A percentile compares a stretch with the other conserved stretches of the same genome.
These are phyloP conservation scores for Drosophila equinoxialis DNA, from an alignment of 1,140 invertebrate genomes.

Conservation along the genomic window DNA sequence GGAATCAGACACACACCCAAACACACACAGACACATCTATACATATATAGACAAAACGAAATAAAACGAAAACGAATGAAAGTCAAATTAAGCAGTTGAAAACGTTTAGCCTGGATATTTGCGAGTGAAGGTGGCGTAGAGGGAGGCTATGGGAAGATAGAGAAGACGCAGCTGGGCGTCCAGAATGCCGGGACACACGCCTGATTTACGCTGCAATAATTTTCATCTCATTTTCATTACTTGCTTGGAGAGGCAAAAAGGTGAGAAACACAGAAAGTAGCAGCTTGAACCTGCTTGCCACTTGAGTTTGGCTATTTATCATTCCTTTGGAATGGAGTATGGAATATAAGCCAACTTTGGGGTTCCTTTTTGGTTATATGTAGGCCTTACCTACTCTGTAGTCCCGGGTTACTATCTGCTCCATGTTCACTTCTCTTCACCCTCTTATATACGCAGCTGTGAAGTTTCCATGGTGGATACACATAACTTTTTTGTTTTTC, in stretches of 20 bases:
- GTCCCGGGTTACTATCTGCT: conserved; percentile 28
- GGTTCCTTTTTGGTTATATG: conserved; percentile 17
- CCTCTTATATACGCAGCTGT: conserved; percentile 39
- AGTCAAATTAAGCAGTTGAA: conserved; percentile 79
- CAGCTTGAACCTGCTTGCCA: conserved; percentile 33
- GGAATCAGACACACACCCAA: not conserved
- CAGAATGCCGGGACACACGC: conserved; percentile 25
- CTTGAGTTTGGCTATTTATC: conserved; percentile 72
- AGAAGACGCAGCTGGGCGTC: conserved; percentile 62
- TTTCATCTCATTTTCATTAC: conserved; percentile 81
- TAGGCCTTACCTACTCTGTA: conserved; percentile 33
- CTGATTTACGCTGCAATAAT: conserved; percentile 81
- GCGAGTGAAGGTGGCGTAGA: not conserved
- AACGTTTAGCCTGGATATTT: conserved; percentile 60
- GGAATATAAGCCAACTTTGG: conserved; percentile 6
- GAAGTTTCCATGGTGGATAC: conserved; percentile 45
- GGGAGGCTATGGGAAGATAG: not conserved
- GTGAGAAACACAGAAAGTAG: conserved; percentile 55
- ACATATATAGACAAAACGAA: conserved; percentile 40
- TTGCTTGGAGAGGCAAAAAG: conserved; percentile 40
- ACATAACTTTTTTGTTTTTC: conserved; percentile 11
- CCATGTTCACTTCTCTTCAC: not conserved
- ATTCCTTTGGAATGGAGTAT: conserved; percentile 38
- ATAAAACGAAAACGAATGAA: conserved; percentile 62
- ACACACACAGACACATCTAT: not conserved